Conservation (phyloP, 1,140 invertebrate genomes). For the Pseudomyrmex concolor region DNA sequence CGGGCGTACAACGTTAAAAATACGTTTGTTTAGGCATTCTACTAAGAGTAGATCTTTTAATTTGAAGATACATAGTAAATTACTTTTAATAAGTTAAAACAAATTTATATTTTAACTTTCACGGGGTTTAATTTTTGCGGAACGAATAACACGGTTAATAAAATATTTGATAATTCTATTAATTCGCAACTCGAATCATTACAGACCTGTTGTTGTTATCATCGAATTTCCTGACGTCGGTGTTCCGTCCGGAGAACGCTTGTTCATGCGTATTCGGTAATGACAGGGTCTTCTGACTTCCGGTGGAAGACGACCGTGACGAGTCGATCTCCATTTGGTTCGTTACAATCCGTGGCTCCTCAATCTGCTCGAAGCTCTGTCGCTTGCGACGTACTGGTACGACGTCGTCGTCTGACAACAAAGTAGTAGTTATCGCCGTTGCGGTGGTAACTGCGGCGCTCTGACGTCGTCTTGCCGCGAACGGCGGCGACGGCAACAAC, state of each 20-base stretch:
- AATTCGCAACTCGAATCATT: background rate
- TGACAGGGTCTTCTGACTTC: slow-evolving; percentile 7
- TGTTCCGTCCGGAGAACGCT: slow-evolving; percentile 15
- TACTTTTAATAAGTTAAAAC: background rate
- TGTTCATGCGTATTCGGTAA: slow-evolving; percentile 39
- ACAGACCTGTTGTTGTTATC: slow-evolving; percentile 76
- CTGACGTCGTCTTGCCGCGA: slow-evolving; percentile 61
- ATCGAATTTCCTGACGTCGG: slow-evolving; percentile 65
- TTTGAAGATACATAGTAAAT: background rate
- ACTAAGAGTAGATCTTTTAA: background rate
- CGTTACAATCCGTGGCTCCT: slow-evolving; percentile 22
- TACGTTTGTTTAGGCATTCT: background rate
- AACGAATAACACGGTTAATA: background rate
- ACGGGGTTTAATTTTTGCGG: background rate
- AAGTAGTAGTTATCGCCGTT: slow-evolving; percentile 48
- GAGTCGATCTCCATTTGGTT: slow-evolving; percentile 34
- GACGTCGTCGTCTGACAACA: slow-evolving; percentile 38
- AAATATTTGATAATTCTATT: background rate
- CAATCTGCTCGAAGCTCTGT: slow-evolving; percentile 71
- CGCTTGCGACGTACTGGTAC: slow-evolving; percentile 61
- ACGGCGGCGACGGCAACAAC: slow-evolving; percentile 54
- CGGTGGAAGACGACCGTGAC: slow-evolving; percentile 37
- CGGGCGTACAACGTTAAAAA: background rate
- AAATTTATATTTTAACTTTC: background rate
- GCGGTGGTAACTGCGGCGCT: slow-evolving; percentile 23